phyloP scores from a whole-genome alignment of 2,888 invertebrate species.

The Prionchulus punctatus region DNA sequence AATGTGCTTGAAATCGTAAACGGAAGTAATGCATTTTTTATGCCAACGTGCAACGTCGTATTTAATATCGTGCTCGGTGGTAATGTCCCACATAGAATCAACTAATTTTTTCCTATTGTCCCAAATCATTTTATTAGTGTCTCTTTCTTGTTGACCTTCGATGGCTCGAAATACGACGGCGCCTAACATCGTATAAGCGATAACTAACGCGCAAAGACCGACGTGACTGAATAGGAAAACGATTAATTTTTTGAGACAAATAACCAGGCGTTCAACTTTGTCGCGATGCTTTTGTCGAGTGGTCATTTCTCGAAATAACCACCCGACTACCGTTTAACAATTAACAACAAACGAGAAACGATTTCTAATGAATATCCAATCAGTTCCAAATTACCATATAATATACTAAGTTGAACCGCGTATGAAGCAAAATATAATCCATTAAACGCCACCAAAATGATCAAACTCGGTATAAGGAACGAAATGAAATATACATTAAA shows the following conservation, averaged over 20 bases:
- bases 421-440: no score
- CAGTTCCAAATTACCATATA: no score
- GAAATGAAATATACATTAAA: no score
- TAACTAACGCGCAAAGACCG: conserved; percentile 19
- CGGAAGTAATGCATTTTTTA: conserved; percentile 39
- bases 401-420: no score
- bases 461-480: no score
- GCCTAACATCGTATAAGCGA: conserved; percentile 8
- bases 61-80: conserved; percentile 25
- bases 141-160: conserved; percentile 27
- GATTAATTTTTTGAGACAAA: conserved; percentile 29
- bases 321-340: no score
- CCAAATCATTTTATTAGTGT: conserved; percentile 17
- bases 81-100: conserved; percentile 27
- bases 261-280: conserved; percentile 26
- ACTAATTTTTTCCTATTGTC: conserved; percentile 19
- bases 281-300: no score
- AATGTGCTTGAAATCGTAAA: not conserved
- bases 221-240: conserved; percentile 32
- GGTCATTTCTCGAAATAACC: no score
- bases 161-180: conserved; percentile 24
- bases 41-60: conserved; percentile 41
- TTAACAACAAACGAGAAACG: no score
- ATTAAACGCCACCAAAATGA: no score
- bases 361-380: no score